Base-by-base conservation (phyloP, 2,888 invertebrate species). In the Tenthredo scrophulariae region DNA sequence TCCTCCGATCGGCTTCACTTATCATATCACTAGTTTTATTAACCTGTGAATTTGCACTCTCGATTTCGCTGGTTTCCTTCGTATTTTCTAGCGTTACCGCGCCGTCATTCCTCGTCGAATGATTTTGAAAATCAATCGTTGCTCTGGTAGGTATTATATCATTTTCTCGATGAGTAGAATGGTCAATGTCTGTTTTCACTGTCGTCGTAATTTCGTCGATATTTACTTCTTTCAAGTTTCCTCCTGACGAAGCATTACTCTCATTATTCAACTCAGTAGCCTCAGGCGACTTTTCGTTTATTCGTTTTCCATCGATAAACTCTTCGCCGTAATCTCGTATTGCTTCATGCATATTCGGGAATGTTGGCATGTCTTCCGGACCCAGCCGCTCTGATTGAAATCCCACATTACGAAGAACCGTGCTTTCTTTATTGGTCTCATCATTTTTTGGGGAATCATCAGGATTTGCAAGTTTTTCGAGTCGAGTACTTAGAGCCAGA, bases 391-490 rank as follows among this genome's bases (percentile, higher is more conserved):
- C 18, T 7, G 40, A 62, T 4, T 40, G 50, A 6, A n/a, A 13
- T 15, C 10, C 50, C 50, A 74, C 85, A 86, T 85, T 77, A 84
- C 72, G 86, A 86, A 84, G 65, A 29, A 37, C 26, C 75, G 26
- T 70, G 79, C 40, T 13, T 65, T 84, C 29, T 62, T 58, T 43
- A 40, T 50, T 67, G 84, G 65, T 84, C 70, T 67, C 77, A 29
- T 54, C 29, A 54, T 54, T 77, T 33, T n/a, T 29, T n/a, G n/a
- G 15, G 15, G n/a, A 58, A 62, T 37, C 62, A 13, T 58, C 40
- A 1, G 6, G 1, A 7, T 77, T 26, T 13, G 29, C 2, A 43
- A 33, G 22, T 43, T 62, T 7, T 40, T 83, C 83, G 50, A 29
- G n/a, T 10, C 26, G 50, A 1, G 83, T 33, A 46, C 29, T 83